Evolutionary conservation across 1,140 invertebrate species (phyloP).

Genomic region (Sipha flava): DNA sequence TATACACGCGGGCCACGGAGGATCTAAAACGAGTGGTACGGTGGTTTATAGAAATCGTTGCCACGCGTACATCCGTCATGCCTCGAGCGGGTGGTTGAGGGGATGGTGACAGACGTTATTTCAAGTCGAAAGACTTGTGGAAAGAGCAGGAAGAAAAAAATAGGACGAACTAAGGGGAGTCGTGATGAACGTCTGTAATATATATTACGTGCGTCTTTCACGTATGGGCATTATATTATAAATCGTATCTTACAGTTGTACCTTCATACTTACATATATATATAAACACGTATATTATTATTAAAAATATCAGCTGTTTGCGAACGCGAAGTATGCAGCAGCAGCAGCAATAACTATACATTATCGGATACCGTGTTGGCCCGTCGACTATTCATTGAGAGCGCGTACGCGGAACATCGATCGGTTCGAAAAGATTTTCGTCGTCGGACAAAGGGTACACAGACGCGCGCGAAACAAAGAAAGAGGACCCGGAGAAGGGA

Average conservation of each 20-base stretch:
- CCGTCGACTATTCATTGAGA: too few relatives aligned
- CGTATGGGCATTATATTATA: too few relatives aligned
- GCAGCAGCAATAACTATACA: too few relatives aligned
- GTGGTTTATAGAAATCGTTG: not conserved
- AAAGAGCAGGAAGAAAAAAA: not conserved
- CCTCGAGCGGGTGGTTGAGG: not conserved
- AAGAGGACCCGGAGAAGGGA: not conserved
- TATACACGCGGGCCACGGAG: too few relatives aligned
- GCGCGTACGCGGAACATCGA: not conserved
- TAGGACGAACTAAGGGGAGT: not conserved
- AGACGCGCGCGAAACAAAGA: not conserved
- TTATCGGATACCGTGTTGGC: too few relatives aligned
- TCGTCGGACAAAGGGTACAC: not conserved
- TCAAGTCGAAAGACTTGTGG: not conserved
- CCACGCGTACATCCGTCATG: not conserved
- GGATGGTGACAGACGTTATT: not conserved
- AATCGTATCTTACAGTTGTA: too few relatives aligned
- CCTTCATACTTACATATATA: too few relatives aligned
- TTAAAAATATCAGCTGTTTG: not conserved
- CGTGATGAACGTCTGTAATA: too few relatives aligned
- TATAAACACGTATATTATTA: not conserved
- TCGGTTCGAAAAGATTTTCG: not conserved
- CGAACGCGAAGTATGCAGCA: not conserved
- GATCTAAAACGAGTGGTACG: too few relatives aligned
- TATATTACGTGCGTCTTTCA: too few relatives aligned